Evolutionary conservation across 2,797 vertebrate species (phyloP).

Genomic region (Anguilla marmorata): DNA sequence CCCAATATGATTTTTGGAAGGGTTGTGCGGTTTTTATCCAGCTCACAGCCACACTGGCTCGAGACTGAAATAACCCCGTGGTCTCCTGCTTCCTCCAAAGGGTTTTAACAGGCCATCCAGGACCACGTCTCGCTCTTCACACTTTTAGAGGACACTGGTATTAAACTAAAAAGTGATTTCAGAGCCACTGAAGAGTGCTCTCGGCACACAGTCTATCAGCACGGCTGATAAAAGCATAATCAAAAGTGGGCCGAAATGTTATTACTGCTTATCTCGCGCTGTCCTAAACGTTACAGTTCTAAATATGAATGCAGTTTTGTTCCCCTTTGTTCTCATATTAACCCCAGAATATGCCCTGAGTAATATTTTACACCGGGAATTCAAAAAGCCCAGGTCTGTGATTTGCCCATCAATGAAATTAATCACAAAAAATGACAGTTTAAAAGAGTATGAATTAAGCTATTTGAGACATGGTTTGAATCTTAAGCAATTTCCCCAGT

Average conservation of each 20-base stretch:
- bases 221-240: background rate
- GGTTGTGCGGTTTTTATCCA: too few species aligned
- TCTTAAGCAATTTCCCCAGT: too few species aligned
- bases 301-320: background rate
- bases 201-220: background rate
- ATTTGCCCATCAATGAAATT: too few species aligned
- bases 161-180: conserved; percentile 16
- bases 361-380: background rate
- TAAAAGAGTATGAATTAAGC: too few species aligned
- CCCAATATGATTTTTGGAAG: background rate
- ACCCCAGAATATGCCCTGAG: background rate
- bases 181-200: background rate
- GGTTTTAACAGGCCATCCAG: background rate
- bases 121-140: background rate
- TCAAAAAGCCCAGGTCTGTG: background rate
- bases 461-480: too few species aligned
- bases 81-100: background rate
- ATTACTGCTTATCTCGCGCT: background rate
- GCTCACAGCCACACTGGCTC: background rate
- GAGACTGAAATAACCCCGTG: background rate
- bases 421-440: too few species aligned
- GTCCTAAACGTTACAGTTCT: background rate
- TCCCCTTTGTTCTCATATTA: background rate
- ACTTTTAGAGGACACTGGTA: conserved; percentile 5
- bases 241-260: background rate